Evolutionary conservation across 2,797 vertebrate genomes (phyloP).

Genomic region (Sebastes diaconus): DNA sequence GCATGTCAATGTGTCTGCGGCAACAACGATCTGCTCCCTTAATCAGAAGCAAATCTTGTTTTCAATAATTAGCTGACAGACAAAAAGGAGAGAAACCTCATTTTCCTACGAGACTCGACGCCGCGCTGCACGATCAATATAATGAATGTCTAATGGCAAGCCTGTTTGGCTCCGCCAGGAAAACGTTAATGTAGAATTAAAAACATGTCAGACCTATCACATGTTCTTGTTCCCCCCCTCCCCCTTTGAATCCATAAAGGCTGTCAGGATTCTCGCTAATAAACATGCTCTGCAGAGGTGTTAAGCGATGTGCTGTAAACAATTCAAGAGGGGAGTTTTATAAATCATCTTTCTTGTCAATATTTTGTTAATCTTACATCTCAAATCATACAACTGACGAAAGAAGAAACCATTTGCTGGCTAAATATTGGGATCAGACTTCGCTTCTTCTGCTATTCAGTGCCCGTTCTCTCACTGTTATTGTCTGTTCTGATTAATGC

Average conservation of each 20-base stretch:
- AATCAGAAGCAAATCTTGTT: constrained; percentile 83
- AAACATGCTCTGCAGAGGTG: constrained; percentile 23
- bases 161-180: constrained; percentile 65
- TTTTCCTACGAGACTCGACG: constrained; percentile 70
- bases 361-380: not conserved
- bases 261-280: constrained; percentile 45
- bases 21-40: constrained; percentile 69
- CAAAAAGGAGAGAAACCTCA: constrained; percentile 73
- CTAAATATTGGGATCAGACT: not conserved
- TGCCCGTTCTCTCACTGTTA: not conserved
- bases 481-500: constrained; percentile 64
- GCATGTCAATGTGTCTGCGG: constrained; percentile 67
- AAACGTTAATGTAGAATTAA: constrained; percentile 73
- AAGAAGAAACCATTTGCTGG: not conserved
- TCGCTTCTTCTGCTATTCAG: not conserved
- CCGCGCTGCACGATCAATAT: constrained; percentile 68
- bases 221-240: constrained; percentile 5
- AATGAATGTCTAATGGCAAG: constrained; percentile 75
- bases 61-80: constrained; percentile 83
- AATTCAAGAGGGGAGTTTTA: constrained; percentile 25
- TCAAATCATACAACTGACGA: not conserved
- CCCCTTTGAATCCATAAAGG: constrained; percentile 44
- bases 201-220: constrained; percentile 70
- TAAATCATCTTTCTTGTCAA: constrained; percentile 4
- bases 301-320: constrained; percentile 36